Evolutionary conservation across 64 coral and sea anemone species (phyloP), one percentile per base, ranked within the genome.

Genomic region (Anthopleura sola): DNA sequence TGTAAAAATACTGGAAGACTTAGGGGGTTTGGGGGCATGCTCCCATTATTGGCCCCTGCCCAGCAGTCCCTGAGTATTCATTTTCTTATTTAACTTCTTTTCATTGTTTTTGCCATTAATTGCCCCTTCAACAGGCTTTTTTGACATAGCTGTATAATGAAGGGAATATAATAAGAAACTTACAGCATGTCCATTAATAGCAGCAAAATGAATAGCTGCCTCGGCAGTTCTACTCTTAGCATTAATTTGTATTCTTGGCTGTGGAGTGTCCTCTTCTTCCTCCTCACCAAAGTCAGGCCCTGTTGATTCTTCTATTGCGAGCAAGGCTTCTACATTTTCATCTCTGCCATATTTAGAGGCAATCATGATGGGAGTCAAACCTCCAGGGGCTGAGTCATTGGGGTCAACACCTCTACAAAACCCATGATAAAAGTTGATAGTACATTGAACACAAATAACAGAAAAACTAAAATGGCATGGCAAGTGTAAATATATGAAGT

Each of bases 161-260:
- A 56, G 0, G 20, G 55, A 1, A 26, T 34, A 71, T 0, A n/a
- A n/a, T 71, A 14, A 33, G 13, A 12, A 0, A 37, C 89, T 86
- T 85, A 91, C 89, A n/a, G 85, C 36, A 37, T 91, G 89, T 12
- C 89, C 89, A 23, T 86, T 60, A 26, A 36, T 80, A 26, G 89
- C 89, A 17, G 89, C 89, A 86, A 81, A 91, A 55, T 91, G 89
- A 39, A 91, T 91, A 32, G 89, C 89, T 23, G 89, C 83, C 26
- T 69, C 76, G 0, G 83, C 85, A 20, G 47, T 44, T 40, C 60
- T 91, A 58, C 77, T 85, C 53, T 91, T 91, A 2, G 80, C 54
- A 62, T 91, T 71, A 33, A 86, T 80, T 28, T 38, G 1, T 6
- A 91, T 29, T 54, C 54, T 60, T 37, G 83, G 68, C 49, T 49